Base-by-base conservation (phyloP, 2,113 vertebrate species). In the Erpornis zantholeuca region DNA sequence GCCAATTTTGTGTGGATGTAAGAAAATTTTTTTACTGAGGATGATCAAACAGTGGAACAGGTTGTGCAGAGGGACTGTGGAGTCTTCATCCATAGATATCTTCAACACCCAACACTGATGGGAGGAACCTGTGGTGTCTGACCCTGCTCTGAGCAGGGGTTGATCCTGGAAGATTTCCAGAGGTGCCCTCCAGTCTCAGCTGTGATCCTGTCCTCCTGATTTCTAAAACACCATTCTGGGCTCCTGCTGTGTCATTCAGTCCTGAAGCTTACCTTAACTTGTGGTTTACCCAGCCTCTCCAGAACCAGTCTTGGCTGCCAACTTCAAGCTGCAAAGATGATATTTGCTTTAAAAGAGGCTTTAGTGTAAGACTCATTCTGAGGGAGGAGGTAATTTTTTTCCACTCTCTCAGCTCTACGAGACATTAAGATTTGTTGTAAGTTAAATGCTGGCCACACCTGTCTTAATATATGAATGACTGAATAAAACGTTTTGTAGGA, bases 331-430 rank as follows among this genome's bases (percentile, higher is more conserved):
- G 50, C 29, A 16, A 29, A 33, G 33, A 54, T 75, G 54, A 84
- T 72, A 40, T 89, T 70, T 81, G 42, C 7, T 83, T 78, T 79
- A 82, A 80, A 84, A 54, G 33, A 92, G 38, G 44, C 38, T 71
- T 89, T 64, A 66, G 12, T 63, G 47, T 64, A 68, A 88, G 66
- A 85, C 45, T 88, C 2, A 11, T 84, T 92, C 52, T 94, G 53
- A 79, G 64, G 70, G 80, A 92, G 52, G 73, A 75, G 50, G 36
- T 44, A 23, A 2, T 59, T 60, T 82, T 92, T 82, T 80, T 35
- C 45, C 60, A 42, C 36, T 86, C 33, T 86, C 42, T 56, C 42
- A 86, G 59, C 68, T 83, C 17, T 57, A 38, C 20, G 35, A 53
- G 52, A 68, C 3, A 3, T 89, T 66, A 86, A 63, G 38, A 63